These are phyloP conservation scores for Drosophila watanabei DNA, from an alignment of 1,140 invertebrate genomes.

Conservation along the genomic window DNA sequence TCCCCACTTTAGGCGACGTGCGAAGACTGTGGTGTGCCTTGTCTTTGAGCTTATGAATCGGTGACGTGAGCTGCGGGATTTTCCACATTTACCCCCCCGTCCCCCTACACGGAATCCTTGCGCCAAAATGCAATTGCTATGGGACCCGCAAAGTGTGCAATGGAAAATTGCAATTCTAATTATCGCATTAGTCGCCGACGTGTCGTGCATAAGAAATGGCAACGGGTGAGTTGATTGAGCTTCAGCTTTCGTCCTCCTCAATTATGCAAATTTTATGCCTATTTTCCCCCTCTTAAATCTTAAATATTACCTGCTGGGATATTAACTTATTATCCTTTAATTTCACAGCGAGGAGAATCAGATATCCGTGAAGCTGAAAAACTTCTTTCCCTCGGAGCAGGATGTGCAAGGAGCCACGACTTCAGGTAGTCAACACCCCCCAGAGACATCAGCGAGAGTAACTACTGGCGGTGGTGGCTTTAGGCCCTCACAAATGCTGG, in stretches of 20 bases:
- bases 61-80: constrained; percentile 63
- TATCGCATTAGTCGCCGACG: constrained; percentile 82
- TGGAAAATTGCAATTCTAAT: constrained; percentile 85
- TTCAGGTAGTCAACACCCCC: not conserved
- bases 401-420: not conserved
- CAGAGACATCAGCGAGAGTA: constrained; percentile 53
- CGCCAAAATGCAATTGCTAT: constrained; percentile 63
- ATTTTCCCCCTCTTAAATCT: not conserved
- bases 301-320: not conserved
- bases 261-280: constrained; percentile 67
- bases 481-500: constrained; percentile 74
- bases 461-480: constrained; percentile 58
- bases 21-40: constrained; percentile 46
- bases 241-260: constrained; percentile 17
- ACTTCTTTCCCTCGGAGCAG: constrained; percentile 72
- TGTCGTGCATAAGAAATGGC: constrained; percentile 82
- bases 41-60: constrained; percentile 74
- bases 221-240: constrained; percentile 62
- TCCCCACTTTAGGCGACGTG: constrained; percentile 59
- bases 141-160: constrained; percentile 72
- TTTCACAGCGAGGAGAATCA: constrained; percentile 23
- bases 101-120: not conserved
- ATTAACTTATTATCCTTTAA: not conserved
- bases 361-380: constrained; percentile 73
- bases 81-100: constrained; percentile 45